These are phyloP conservation scores for Bradypodion pumilum DNA, from an alignment of 2,797 vertebrate genomes.

Conservation along the genomic window DNA sequence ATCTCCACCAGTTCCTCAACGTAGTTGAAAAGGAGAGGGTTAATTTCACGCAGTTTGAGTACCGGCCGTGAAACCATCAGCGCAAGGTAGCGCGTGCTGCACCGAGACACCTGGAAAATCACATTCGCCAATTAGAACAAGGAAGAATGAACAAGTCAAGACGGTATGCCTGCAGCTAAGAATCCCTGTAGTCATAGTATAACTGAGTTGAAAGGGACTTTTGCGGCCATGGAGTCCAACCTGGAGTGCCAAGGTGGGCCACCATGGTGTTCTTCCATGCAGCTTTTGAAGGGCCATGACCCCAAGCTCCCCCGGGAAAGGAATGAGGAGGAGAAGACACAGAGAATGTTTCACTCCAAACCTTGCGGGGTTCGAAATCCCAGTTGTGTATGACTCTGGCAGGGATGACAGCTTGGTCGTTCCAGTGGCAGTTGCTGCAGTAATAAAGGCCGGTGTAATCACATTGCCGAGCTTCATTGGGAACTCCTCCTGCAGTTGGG, in stretches of 20 bases:
- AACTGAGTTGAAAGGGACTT: no score
- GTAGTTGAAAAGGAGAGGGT: conserved; percentile 96
- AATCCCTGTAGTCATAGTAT: no score
- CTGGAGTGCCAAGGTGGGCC: no score
- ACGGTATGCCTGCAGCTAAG: no score
- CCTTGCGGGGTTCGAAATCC: conserved; percentile 95
- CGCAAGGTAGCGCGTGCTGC: conserved; percentile 92
- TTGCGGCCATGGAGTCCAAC: no score
- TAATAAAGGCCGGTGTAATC: conserved; percentile 98
- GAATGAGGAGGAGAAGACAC: no score
- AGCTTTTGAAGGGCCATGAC: no score
- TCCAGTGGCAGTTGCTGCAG: conserved; percentile 97
- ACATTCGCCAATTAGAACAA: background rate
- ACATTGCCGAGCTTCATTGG: conserved; percentile 92
- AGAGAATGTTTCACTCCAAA: conserved; percentile 45
- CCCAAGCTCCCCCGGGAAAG: no score
- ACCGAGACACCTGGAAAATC: conserved; percentile 88
- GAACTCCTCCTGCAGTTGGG: conserved; percentile 82
- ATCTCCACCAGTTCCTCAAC: conserved; percentile 98
- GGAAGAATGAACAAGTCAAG: no score
- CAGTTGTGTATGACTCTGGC: conserved; percentile 97
- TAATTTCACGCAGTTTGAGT: conserved; percentile 91
- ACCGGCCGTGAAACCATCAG: conserved; percentile 93
- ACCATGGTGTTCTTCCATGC: no score
- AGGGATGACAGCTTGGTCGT: conserved; percentile 89